Base-by-base conservation (phyloP, 2,113 vertebrate genomes). In the Pionites leucogaster region DNA sequence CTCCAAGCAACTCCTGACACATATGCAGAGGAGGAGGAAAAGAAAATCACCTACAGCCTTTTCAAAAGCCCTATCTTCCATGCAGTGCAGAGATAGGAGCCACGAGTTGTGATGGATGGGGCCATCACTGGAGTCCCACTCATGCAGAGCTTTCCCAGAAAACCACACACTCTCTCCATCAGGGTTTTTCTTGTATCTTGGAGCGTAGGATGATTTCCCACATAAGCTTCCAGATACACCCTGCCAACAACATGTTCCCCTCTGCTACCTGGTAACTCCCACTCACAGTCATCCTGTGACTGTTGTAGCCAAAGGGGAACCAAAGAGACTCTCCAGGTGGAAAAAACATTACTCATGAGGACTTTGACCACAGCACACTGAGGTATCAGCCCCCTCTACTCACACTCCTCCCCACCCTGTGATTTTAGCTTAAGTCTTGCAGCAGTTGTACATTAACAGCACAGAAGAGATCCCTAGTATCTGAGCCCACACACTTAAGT, bases 1-100 rank as follows among this genome's bases (percentile, higher is more conserved):
- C 86, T 88, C 80, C 77, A 52, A 92, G 86, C 86, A 91, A 37
- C 69, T 92, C 68, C 62, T 74, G 18, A 57, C 83, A 92, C 41
- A 82, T 1, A 67, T 4, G 64, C 47, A 52, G 90, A 69, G 17
- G 19, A 69, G 50, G 35, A 69, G 31, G 8, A 6, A 25, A 37
- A 67, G 50, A 70, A 65, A 33, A 53, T 60, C 71, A 95, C 86
- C 82, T 59, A 39, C 33, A 91, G 65, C 69, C 57, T 82, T 86
- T 88, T 63, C 47, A 57, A 79, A 69, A 71, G n/a, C 52, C 9
- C 0, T 16, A 23, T 52, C 80, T 91, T 44, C 31, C 18, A 9
- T 1, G 9, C 28, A 23, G 13, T 76, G 31, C 49, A 23, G 57
- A 95, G 92, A 92, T 62, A 91, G 92, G 50, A 75, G 39, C 33